Evolutionary conservation across 1,140 invertebrate genomes (phyloP), one percentile per base, ranked within the genome.

Genomic region (Sycobia sp.): DNA sequence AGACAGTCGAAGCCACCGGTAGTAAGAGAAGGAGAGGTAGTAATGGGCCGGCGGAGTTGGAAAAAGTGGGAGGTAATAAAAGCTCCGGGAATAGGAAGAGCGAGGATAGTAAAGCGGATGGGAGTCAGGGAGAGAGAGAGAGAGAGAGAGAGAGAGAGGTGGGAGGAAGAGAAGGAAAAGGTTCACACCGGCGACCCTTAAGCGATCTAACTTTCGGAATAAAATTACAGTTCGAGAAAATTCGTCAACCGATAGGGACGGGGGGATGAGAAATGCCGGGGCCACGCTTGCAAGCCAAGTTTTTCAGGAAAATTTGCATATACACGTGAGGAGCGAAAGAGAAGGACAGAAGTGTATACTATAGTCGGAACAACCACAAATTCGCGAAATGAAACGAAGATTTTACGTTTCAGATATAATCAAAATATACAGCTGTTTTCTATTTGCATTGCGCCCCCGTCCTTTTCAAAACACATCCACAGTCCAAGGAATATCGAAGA

Each of bases 211-310:
- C 62, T 70, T 70, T 32, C n/a, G 46, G 69, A 71, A 73, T 71
- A 72, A 72, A 74, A 68, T 74, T 73, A 73, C 68, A 67, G 70
- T 73, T 69, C 58, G 66, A 44, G 67, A 73, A 51, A 57, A 72
- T 72, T 72, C 68, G 70, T 71, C 71, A 69, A 71, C 54, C 67
- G 71, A 74, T 71, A 67, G 65, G 47, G 62, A 56, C 36, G 34
- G 51, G 63, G 44, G 57, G 59, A 53, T n/a, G 50, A 62, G 59
- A 53, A 54, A 71, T 67, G 63, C 49, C 62, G 56, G 29, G 5
- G 29, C 29, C 29, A 32, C 4, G 13, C 36, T 29, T 14, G 38
- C 38, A 43, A 61, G 63, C 57, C 69, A 68, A 57, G 55, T 70
- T 70, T 71, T 67, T 67, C 29, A 11, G 39, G 36, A 61, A 62